Conservation (phyloP, 2,113 vertebrate species). For the Syrrhaptes paradoxus region DNA sequence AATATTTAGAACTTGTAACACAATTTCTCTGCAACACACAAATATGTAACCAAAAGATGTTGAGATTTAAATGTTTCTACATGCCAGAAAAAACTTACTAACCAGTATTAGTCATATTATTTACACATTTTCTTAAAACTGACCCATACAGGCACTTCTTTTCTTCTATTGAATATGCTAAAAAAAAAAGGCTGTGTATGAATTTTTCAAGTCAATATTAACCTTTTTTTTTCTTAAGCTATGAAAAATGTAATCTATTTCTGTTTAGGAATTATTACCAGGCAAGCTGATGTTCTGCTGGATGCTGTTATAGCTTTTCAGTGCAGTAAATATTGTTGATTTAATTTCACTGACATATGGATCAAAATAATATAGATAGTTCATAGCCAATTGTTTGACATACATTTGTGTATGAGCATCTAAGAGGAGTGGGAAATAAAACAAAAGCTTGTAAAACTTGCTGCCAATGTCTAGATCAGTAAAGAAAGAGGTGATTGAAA, state of each 20-base stretch:
- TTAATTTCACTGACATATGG: not conserved
- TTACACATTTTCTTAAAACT: constrained; percentile 28
- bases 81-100: not conserved
- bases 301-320: constrained; percentile 18
- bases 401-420: constrained; percentile 12
- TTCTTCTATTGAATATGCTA: constrained; percentile 3
- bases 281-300: constrained; percentile 13
- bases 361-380: constrained; percentile 46
- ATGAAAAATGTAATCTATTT: constrained; percentile 51
- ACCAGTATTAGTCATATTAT: not conserved
- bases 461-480: not conserved
- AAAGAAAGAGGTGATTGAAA: not conserved
- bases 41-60: not conserved
- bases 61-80: not conserved
- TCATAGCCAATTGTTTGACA: constrained; percentile 56
- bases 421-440: constrained; percentile 23
- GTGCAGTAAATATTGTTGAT: constrained; percentile 45
- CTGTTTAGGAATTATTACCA: constrained; percentile 38
- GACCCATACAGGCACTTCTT: not conserved
- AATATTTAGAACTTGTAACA: not conserved
- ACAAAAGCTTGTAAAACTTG: constrained; percentile 36
- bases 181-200: not conserved
- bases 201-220: constrained; percentile 50
- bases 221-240: constrained; percentile 29
- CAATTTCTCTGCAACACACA: not conserved